Evolutionary conservation across 2,113 vertebrate species (phyloP).

Genomic region (Athene cunicularia): DNA sequence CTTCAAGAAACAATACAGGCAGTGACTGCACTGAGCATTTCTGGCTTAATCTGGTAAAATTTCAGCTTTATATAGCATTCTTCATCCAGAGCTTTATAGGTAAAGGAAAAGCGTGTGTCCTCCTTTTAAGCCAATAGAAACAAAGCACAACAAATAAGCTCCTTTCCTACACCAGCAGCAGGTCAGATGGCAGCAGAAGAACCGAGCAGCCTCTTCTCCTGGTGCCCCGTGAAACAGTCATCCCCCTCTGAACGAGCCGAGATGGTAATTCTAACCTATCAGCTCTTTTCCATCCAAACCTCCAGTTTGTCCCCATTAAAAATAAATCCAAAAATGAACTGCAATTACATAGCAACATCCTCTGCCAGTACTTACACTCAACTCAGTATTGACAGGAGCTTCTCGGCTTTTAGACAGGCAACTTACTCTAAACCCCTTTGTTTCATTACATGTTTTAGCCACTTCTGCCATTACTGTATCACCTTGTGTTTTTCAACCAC

Average conservation of each 20-base stretch:
- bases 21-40: not conserved
- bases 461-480: not conserved
- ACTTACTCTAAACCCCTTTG: not conserved
- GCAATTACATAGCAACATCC: not conserved
- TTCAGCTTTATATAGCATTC: not conserved
- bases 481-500: not conserved
- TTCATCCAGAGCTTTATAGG: not conserved
- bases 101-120: not conserved
- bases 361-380: not conserved
- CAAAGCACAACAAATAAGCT: not conserved
- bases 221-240: not conserved
- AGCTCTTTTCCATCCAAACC: not conserved
- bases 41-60: not conserved
- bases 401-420: not conserved
- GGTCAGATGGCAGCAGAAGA: not conserved
- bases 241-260: rapidly evolving
- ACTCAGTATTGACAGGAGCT: not conserved
- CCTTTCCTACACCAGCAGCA: rapidly evolving
- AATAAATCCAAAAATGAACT: not conserved
- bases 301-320: not conserved
- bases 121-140: not conserved
- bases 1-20: not conserved
- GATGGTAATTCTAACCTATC: not conserved
- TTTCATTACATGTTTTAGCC: not conserved
- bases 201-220: not conserved